phyloP scores from a whole-genome alignment of 1,140 invertebrate genomes.

The Tetragnatha versicolor region DNA sequence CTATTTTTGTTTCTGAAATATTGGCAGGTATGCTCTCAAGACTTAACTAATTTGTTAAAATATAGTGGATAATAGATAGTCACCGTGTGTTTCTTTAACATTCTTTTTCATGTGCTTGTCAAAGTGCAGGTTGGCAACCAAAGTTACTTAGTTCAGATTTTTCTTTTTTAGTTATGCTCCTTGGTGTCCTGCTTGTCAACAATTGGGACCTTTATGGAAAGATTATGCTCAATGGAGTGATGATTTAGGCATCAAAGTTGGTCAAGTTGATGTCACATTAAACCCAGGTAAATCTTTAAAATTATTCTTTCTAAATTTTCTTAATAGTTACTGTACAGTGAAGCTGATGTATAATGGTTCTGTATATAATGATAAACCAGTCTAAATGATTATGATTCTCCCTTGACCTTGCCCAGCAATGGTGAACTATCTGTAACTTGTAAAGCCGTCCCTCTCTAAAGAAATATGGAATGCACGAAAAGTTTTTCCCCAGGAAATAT shows the following conservation, averaged over 20 bases:
- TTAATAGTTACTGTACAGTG: neutral
- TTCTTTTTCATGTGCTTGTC: no score
- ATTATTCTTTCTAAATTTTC: neutral
- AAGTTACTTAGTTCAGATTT: neutral
- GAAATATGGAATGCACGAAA: no score
- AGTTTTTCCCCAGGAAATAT: no score
- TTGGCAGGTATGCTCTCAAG: no score
- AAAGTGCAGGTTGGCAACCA: neutral
- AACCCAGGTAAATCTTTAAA: conserved; percentile 65
- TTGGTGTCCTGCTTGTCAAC: conserved; percentile 98
- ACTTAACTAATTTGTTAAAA: no score
- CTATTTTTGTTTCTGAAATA: no score
- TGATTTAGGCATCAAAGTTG: conserved; percentile 84
- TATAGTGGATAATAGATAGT: neutral
- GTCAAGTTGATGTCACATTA: conserved; percentile 87
- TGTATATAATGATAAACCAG: no score
- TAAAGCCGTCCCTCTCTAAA: no score
- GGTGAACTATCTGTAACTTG: no score
- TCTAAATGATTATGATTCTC: no score
- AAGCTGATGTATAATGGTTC: no score
- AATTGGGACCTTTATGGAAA: conserved; percentile 87
- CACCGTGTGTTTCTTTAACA: neutral
- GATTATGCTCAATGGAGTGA: conserved; percentile 81
- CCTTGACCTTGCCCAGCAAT: no score
- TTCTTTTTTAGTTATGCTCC: conserved; percentile 83